phyloP scores from a whole-genome alignment of 2,888 invertebrate species.

The Anaspis maculata region DNA sequence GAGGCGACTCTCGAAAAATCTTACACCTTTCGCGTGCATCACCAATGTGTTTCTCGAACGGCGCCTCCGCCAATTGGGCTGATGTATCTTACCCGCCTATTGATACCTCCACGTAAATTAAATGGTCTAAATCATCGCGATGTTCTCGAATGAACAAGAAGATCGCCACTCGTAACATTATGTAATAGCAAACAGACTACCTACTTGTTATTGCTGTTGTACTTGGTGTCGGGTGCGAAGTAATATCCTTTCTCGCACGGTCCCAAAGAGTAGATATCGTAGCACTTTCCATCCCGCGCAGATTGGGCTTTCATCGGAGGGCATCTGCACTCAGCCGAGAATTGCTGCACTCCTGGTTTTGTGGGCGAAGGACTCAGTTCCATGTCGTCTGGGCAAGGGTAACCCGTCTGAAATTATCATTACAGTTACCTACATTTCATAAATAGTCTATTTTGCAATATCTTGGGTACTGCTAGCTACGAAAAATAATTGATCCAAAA shows the following conservation, averaged over 20 bases:
- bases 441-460: background rate
- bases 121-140: too few relatives aligned
- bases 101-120: too few relatives aligned
- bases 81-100: too few relatives aligned
- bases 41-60: too few relatives aligned
- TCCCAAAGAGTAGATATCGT: slow-evolving; percentile 64
- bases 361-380: slow-evolving; percentile 60
- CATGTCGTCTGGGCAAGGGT: slow-evolving; percentile 78
- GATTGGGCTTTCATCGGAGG: slow-evolving; percentile 72
- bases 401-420: slow-evolving; percentile 49
- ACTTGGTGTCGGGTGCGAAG: slow-evolving; percentile 55
- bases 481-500: too few relatives aligned
- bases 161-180: too few relatives aligned
- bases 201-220: slow-evolving; percentile 19
- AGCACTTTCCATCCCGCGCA: slow-evolving; percentile 59
- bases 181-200: background rate
- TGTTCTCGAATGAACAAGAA: too few relatives aligned
- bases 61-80: too few relatives aligned
- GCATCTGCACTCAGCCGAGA: slow-evolving; percentile 71
- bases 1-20: too few relatives aligned
- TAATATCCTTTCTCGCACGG: slow-evolving; percentile 67
- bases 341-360: slow-evolving; percentile 40
- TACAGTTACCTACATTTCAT: slow-evolving; percentile 2
- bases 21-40: too few relatives aligned
- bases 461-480: too few relatives aligned